Percentiles rank a stretch among this genome's conserved stretches.
phyloP scores from a whole-genome alignment of 2,113 vertebrate genomes.

The Anolis sagrei region DNA sequence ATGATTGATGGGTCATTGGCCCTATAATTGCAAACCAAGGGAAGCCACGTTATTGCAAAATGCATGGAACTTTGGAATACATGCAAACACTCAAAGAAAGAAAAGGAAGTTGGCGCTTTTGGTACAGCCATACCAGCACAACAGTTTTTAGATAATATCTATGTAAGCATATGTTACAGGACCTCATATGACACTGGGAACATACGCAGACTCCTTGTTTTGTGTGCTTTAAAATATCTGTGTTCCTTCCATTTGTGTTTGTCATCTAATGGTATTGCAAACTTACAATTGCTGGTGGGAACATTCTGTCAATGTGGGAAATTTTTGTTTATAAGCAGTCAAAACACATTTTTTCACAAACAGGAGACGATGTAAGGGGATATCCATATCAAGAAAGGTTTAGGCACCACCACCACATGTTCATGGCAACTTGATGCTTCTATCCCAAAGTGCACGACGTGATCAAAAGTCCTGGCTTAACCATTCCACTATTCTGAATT shows the following conservation, averaged over 20 bases:
- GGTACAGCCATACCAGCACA: too few relatives aligned
- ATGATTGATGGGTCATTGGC: too few relatives aligned
- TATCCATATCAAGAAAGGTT: not conserved
- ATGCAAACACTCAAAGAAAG: too few relatives aligned
- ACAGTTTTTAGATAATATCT: not conserved
- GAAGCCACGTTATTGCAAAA: too few relatives aligned
- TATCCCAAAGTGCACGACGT: not conserved
- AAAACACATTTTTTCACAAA: not conserved
- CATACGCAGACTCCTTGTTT: not conserved
- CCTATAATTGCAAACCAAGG: too few relatives aligned
- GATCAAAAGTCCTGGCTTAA: not conserved
- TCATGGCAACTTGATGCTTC: not conserved
- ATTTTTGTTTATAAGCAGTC: not conserved
- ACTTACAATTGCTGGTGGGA: not conserved
- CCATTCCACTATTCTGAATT: slow-evolving; percentile 44
- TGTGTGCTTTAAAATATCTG: not conserved
- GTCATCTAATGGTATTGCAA: not conserved
- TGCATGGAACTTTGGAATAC: too few relatives aligned
- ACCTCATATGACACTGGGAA: not conserved
- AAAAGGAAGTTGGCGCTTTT: too few relatives aligned
- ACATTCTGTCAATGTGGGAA: not conserved
- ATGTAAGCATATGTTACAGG: not conserved
- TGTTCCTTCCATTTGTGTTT: not conserved
- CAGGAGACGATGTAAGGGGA: not conserved
- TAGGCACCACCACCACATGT: not conserved